Evolutionary conservation across 2,797 vertebrate genomes (phyloP).

Genomic region (Craterocephalus amniculus): DNA sequence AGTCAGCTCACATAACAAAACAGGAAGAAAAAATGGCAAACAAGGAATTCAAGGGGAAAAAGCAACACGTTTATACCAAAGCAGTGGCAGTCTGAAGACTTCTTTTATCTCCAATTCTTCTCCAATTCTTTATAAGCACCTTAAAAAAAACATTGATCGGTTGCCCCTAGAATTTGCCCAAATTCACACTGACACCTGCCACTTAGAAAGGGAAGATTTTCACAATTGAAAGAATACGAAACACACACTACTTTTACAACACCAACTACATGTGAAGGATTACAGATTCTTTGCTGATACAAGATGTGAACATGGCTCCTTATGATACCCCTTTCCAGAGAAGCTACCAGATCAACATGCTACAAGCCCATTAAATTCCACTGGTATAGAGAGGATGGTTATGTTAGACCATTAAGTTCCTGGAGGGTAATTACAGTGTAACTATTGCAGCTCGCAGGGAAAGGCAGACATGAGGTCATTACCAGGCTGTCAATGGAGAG

Average conservation of each 20-base stretch:
- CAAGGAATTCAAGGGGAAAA: neutral
- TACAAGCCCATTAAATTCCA: slow-evolving; percentile 70
- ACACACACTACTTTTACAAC: slow-evolving; percentile 22
- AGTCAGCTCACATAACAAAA: neutral
- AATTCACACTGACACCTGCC: slow-evolving; percentile 4
- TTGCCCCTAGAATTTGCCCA: slow-evolving; percentile 15
- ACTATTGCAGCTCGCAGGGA: slow-evolving; percentile 71
- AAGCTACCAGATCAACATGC: slow-evolving; percentile 54
- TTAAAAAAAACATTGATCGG: neutral
- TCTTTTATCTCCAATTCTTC: neutral
- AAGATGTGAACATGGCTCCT: slow-evolving; percentile 37
- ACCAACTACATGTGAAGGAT: slow-evolving; percentile 51
- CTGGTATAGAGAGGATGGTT: slow-evolving; percentile 34
- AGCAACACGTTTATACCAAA: neutral
- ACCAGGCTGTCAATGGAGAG: slow-evolving; percentile 71
- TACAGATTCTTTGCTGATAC: slow-evolving; percentile 40
- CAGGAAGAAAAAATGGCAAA: neutral
- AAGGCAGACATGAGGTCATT: slow-evolving; percentile 82
- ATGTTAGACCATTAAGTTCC: slow-evolving; percentile 1
- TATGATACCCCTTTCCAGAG: slow-evolving; percentile 42
- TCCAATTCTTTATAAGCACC: slow-evolving; percentile 2
- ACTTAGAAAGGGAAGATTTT: neutral
- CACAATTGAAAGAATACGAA: slow-evolving; percentile 9
- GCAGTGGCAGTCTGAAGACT: too few species aligned
- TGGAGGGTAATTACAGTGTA: slow-evolving; percentile 74